Base-by-base conservation (phyloP, 1,140 invertebrate genomes). In the Anoplophora glabripennis region DNA sequence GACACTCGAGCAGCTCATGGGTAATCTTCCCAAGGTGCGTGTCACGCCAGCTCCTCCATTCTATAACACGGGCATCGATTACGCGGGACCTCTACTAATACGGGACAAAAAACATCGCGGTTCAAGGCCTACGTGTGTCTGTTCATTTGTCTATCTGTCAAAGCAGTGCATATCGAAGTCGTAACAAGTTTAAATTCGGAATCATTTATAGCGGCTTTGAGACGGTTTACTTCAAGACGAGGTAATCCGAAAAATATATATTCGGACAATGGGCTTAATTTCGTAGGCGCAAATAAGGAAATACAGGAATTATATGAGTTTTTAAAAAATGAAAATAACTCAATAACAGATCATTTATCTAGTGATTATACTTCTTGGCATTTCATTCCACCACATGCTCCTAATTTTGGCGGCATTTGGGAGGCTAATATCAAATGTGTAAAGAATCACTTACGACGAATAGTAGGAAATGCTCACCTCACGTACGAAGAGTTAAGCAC, bases 81-180 rank as follows among this genome's bases (percentile, higher is more conserved):
- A 28, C 5, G 21, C 21, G 2, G 21, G 3, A 2, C 21, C 21
- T 28, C 21, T 28, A 5, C 5, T 28, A 28, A 28, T 28, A 28
- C 2, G 21, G 5, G 21, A 28, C 21, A 2, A 28, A 28, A 28
- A 28, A 28, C 5, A 2, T 2, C 21, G 21, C 2, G 21, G 21
- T 28, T 28, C 21, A 28, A 28, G 21, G 21, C 21, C 21, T 28
- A 28, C 21, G 21, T 28, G 5, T 28, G 21, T 28, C 3, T 28
- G 21, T 28, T 28, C 21, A 28, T 28, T 3, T 28, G 60, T 47
- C 69, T 62, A 40, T 69, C 53, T 38, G 72, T 65, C 4, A 59
- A 76, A 47, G 77, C 76, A 0, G 64, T 80, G 1, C 77, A 81
- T 53, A 12, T 79, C 3, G 78, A 80, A 55, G 12, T 74, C 0